Evolutionary conservation across 1,140 invertebrate species (phyloP).

Genomic region (Scaptodrosophila lebanonensis): DNA sequence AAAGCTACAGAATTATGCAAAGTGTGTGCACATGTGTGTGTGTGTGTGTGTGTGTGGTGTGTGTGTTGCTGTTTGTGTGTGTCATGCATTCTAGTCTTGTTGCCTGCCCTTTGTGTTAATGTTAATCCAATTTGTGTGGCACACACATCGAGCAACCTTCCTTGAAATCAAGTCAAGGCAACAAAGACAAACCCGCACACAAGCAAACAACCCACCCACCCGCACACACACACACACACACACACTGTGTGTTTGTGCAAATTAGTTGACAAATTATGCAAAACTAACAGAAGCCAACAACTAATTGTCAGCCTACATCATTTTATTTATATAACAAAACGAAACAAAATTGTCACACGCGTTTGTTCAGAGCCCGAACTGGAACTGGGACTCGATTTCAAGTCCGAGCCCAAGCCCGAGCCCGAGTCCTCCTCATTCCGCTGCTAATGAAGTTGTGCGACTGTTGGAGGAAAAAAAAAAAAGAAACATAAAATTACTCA

Average conservation of each 20-base stretch:
- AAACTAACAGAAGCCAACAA: conserved; percentile 48
- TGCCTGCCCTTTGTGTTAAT: conserved; percentile 25
- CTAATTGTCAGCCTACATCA: conserved; percentile 30
- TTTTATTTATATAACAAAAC: conserved; percentile 62
- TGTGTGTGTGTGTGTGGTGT: conserved; percentile 1
- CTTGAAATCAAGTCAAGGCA: conserved; percentile 25
- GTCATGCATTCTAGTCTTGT: conserved; percentile 11
- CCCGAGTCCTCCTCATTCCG: conserved; percentile 17
- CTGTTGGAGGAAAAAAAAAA: conserved; percentile 14
- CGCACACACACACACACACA: too few species aligned
- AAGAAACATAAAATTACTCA: conserved; percentile 55
- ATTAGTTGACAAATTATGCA: conserved; percentile 74
- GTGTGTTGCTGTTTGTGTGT: too few species aligned
- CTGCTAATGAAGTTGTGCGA: conserved; percentile 65
- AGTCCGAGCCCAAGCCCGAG: neutral
- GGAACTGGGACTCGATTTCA: conserved; percentile 3
- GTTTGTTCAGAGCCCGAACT: conserved; percentile 1
- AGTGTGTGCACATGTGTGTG: too few species aligned
- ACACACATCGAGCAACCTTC: conserved; percentile 6
- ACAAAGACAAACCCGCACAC: too few species aligned
- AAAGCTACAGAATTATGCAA: too few species aligned
- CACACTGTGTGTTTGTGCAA: conserved; percentile 37
- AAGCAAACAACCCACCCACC: too few species aligned
- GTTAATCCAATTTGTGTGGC: conserved; percentile 62
- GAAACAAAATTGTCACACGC: conserved; percentile 31